phyloP scores from a whole-genome alignment of 2,797 vertebrate genomes.

The Brotula barbata region DNA sequence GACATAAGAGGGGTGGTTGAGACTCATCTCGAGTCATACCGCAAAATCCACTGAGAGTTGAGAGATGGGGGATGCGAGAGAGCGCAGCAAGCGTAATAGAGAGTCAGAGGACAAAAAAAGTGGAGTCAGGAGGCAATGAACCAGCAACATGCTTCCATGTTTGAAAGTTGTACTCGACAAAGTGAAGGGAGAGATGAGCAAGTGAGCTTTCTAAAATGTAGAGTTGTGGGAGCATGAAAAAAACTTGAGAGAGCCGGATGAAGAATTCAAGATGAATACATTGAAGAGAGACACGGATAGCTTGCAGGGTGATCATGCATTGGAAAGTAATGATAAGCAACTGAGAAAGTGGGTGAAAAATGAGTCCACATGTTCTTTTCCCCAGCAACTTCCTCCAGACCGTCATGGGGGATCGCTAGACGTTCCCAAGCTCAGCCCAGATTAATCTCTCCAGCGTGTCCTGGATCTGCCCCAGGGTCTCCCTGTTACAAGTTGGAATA shows the following conservation, averaged over 20 bases:
- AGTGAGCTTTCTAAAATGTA: conserved; percentile 10
- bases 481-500: too few relatives aligned
- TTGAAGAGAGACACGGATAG: background rate
- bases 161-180: conserved; percentile 26
- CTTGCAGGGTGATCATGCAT: conserved; percentile 16
- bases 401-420: too few relatives aligned
- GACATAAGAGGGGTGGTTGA: background rate
- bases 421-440: too few relatives aligned
- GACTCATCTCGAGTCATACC: background rate
- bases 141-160: conserved; percentile 3
- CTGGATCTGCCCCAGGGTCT: too few relatives aligned
- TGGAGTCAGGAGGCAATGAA: conserved; percentile 17
- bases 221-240: conserved; percentile 9
- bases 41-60: background rate
- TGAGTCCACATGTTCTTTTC: too few relatives aligned
- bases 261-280: conserved; percentile 8
- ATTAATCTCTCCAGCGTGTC: too few relatives aligned
- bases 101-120: conserved; percentile 37
- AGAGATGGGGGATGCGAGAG: background rate
- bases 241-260: conserved; percentile 23
- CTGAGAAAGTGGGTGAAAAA: background rate
- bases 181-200: conserved; percentile 13
- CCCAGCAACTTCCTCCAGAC: too few relatives aligned
- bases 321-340: conserved; percentile 9
- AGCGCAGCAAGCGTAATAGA: conserved; percentile 8